Evolutionary conservation across 2,113 vertebrate genomes (phyloP), one percentile per base, ranked within the genome.

Genomic region (Labeo catla): DNA sequence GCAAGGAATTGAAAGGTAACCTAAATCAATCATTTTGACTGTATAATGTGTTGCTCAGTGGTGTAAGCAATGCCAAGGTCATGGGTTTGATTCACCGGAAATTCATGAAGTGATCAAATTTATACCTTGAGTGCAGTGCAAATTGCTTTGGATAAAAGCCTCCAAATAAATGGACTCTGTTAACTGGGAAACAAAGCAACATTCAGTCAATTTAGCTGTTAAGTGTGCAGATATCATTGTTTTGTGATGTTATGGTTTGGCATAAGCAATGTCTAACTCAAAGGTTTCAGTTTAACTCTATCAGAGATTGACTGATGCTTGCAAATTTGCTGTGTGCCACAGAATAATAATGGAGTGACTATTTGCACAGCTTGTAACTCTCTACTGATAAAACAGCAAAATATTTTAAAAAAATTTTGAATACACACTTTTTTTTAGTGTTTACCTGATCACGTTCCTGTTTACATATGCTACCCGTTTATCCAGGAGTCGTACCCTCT

Each of bases 1-100:
- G 50, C 87, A 74, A 1, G 91, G 93, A 34, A 93, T 94, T 82
- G 93, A 95, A 87, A 91, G 92, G 93, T 96, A 89, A 79, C 13
- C 28, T 6, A 49, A 36, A 9, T 74, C 21, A 80, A 11, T 43
- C 43, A 43, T 47, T 39, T 34, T 54, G 8, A 54, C 11, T 28
- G 47, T 28, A 19, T 52, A 77, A 77, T 77, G 13, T 54, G 23
- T 50, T 50, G 45, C n/a, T 76, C 15, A 36, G 28, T 54, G 50
- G 28, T 4, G 2, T 28, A 9, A 77, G 49, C 8, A 21, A 54
- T 8, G 0, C 28, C 49, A 36, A 36, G 50, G 13, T 34, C 76
- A 34, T 50, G 45, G 45, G 72, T 50, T 76, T 49, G n/a, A 74
- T 47, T 77, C 23, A 36, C 49, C 1, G 49, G 9, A 7, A 54